Evolutionary conservation across 2,797 vertebrate genomes (phyloP).

Genomic region (Sebastes taczanowskii): DNA sequence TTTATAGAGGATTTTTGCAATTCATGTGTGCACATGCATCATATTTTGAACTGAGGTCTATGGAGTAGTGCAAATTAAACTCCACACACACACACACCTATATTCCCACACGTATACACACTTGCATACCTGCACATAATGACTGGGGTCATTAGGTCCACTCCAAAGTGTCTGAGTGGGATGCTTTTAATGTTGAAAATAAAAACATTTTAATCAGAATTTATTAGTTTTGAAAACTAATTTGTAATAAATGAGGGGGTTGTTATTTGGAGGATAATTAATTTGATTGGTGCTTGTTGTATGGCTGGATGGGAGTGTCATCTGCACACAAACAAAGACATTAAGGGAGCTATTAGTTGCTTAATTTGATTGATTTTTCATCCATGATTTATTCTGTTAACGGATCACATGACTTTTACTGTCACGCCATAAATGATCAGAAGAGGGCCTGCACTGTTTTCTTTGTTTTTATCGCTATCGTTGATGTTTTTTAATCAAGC

Average conservation of each 20-base stretch:
- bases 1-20: neutral
- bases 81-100: neutral
- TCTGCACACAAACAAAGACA: conserved; percentile 78
- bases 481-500: conserved; percentile 6
- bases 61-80: neutral
- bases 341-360: conserved; percentile 76
- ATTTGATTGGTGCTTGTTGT: conserved; percentile 70
- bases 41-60: neutral
- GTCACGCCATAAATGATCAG: conserved; percentile 35
- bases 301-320: conserved; percentile 69
- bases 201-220: conserved; percentile 51
- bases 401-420: conserved; percentile 61
- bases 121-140: conserved; percentile 8
- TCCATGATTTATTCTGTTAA: conserved; percentile 74
- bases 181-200: conserved; percentile 30
- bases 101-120: neutral
- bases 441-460: neutral
- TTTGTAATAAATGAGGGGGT: conserved; percentile 61
- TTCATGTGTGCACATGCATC: neutral
- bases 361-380: conserved; percentile 81
- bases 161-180: neutral
- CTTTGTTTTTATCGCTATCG: conserved; percentile 14
- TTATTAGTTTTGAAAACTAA: conserved; percentile 53
- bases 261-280: conserved; percentile 73
- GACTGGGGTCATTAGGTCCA: neutral